phyloP scores from a whole-genome alignment of 2,888 invertebrate genomes.

The Drosophila recens region DNA sequence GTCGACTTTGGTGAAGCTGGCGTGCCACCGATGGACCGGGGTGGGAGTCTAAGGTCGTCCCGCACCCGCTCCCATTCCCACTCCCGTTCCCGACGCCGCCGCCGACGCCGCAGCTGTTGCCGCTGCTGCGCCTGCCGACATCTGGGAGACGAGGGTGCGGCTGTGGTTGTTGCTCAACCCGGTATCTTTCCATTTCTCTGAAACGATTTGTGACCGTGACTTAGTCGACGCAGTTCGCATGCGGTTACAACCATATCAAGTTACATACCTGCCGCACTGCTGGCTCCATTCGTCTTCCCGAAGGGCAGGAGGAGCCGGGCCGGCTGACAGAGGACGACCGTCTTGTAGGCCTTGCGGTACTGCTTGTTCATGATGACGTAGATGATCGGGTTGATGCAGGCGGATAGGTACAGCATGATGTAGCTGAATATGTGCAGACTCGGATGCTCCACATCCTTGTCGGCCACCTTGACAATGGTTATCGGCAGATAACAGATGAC shows the following conservation, averaged over 20 bases:
- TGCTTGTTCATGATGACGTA: slow-evolving; percentile 98
- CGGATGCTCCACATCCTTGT: slow-evolving; percentile 91
- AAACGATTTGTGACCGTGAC: slow-evolving; percentile 86
- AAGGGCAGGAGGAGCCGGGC: slow-evolving; percentile 86
- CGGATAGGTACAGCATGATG: slow-evolving; percentile 93
- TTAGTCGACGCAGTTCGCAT: slow-evolving; percentile 69
- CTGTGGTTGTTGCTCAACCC: slow-evolving; percentile 91
- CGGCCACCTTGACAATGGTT: slow-evolving; percentile 94
- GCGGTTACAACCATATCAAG: neutral
- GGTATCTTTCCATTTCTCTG: slow-evolving; percentile 94
- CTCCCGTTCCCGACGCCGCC: slow-evolving; percentile 77
- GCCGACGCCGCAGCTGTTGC: slow-evolving; percentile 38
- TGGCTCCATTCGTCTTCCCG: slow-evolving; percentile 86
- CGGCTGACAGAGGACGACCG: slow-evolving; percentile 89
- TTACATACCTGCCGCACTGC: slow-evolving; percentile 86
- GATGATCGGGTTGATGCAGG: slow-evolving; percentile 96
- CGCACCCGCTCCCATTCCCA: neutral
- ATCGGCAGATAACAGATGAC: slow-evolving; percentile 96
- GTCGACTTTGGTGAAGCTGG: slow-evolving; percentile 9
- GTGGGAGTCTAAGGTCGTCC: slow-evolving; percentile 16
- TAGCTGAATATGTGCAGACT: slow-evolving; percentile 92
- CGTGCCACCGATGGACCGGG: slow-evolving; percentile 17
- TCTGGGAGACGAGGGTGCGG: slow-evolving; percentile 92
- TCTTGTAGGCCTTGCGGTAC: slow-evolving; percentile 95
- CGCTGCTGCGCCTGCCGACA: slow-evolving; percentile 87